Base-by-base conservation (phyloP, 1,140 invertebrate genomes). In the Apocrypta bakeri region DNA sequence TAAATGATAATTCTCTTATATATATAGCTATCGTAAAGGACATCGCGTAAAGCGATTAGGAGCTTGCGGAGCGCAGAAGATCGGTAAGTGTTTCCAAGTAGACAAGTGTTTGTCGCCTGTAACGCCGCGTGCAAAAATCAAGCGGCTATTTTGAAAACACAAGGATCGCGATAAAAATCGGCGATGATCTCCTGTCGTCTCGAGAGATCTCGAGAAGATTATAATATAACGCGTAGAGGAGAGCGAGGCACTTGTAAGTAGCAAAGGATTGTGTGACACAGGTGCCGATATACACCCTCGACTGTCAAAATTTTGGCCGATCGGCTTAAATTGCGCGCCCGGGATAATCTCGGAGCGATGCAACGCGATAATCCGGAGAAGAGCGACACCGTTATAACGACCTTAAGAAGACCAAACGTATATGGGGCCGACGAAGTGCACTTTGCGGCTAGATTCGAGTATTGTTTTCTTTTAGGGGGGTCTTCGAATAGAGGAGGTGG, bases 101-200 rank as follows among this genome's bases (percentile, higher is more conserved):
- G 7, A 8, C 3, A 64, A 25, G 9, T n/a, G n/a, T n/a, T n/a
- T n/a, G n/a, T n/a, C n/a, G n/a, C n/a, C n/a, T n/a, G n/a, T n/a
- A n/a, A n/a, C n/a, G n/a, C n/a, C n/a, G 24, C 48, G 48, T 56
- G 48, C 21, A 56, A 56, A 48, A 56, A 56, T 56, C 48, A 56
- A 56, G 48, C 48, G 21, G 48, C 27, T 66, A 66, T 66, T 66
- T 66, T 29, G 24, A 66, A 66, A 66, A 66, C 63, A 66, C 24
- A n/a, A 27, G 63, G 9, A 27, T 25, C 25, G 24, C 63, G 63
- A 66, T 66, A 66, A 66, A 66, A 66, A 66, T 66, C 63, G 48
- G 21, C 48, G 48, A 56, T n/a, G 21, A 56, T n/a, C 48, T n/a
- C 17, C n/a, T 1, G n/a, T 64, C 61, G 61, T 2, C 61, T 64